Evolutionary conservation across 2,113 vertebrate genomes (phyloP), one percentile per base, ranked within the genome.

Genomic region (Takifugu flavidus): DNA sequence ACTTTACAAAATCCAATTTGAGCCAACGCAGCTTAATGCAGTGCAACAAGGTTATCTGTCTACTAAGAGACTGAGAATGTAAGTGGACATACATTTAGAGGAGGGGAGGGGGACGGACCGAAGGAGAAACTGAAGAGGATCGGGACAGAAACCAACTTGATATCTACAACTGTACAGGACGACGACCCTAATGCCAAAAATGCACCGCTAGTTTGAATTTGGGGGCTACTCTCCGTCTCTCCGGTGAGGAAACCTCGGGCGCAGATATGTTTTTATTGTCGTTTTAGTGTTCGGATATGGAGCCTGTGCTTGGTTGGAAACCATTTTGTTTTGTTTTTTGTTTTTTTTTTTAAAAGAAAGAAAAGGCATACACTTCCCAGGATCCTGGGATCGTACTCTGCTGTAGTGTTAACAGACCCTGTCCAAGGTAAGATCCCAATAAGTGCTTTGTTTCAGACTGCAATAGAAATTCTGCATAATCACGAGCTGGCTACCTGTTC

Each of bases 251-350:
- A 20, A 77, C 71, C 53, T 59, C 25, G 74, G 67, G 43, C 47
- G 61, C 55, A 62, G 67, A 65, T 46, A 57, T 70, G 26, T 62
- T 63, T 20, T 12, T 70, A 56, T 44, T 62, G 59, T 29, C 27
- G 14, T 67, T 70, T 87, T 89, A 86, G 84, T 87, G 82, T 89
- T 84, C 28, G 43, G 61, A 70, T 72, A 70, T 42, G 27, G 70
- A 77, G 86, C 79, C 78, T 86, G 86, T 88, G 86, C 84, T 87
- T 86, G 85, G 76, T 87, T 89, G 65, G 74, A 66, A 89, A 87
- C 85, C 88, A 82, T 60, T 76, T 73, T 61, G 44, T 8, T 45
- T 45, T 43, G 42, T 43, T 43, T 43, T 43, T 5, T 44, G 46
- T 65, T 61, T 59, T 39, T 27, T 42, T 26, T 27, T 43, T 65